Evolutionary conservation across 2,797 vertebrate genomes (phyloP), one percentile per base, ranked within the genome.

Genomic region (Antennarius maculatus): DNA sequence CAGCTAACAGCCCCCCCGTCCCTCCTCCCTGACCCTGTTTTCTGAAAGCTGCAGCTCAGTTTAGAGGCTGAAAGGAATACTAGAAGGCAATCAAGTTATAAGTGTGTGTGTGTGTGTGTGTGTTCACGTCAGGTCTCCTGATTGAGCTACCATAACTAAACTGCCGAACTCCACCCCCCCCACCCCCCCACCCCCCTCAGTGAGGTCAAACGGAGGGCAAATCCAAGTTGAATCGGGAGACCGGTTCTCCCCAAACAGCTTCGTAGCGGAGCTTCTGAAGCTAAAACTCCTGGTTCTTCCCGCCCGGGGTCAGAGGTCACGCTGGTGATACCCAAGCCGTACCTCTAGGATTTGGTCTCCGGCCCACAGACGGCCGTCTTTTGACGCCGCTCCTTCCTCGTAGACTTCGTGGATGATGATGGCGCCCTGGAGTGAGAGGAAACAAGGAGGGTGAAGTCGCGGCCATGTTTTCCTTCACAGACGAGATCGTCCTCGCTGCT

Each of bases 361-460:
- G 66, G 97, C 97, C 98, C 98, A 99, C 0, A 99, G 93, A 48
- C 98, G 90, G 57, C 98, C 98, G 65, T 99, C 98, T 93, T 97
- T 98, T 50, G 95, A 96, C 15, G 98, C 97, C 28, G 98, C 97
- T 64, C 98, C 98, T 87, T 99, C 96, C 90, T 98, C 97, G 56
- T 99, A 99, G 2, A 99, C 97, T 85, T 99, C 97, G 17, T 99
- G 98, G 83, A 99, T 99, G 79, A 99, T 98, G 78, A 99, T 99
- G 69, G 95, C 93, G 42, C 96, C 97, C 97, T 99, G 73, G 12
- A 72, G 61, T 53, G 62, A 65, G 58, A 58, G 18, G 13, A 17
- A 2, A 7, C 29, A 49, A 16, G 28, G 15, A 14, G 54, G 13
- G 16, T 43, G 50, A 75, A 53, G 16, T 3, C 10, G 37, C 4